Evolutionary conservation across 2,113 vertebrate species (phyloP), one percentile per base, ranked within the genome.

Genomic region (Piaya cayana): DNA sequence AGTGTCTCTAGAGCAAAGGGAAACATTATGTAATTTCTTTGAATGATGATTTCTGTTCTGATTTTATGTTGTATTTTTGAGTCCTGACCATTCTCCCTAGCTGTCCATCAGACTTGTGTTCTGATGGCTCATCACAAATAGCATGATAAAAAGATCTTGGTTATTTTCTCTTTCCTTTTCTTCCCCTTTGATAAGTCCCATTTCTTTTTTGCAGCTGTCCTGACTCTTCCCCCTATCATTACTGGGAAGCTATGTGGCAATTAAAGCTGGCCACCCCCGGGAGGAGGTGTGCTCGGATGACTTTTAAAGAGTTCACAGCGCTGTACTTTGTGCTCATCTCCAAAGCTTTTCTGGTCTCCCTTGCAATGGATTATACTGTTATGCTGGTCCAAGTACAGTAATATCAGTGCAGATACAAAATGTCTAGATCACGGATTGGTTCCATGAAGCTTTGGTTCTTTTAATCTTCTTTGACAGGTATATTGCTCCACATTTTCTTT

Each of bases 171-270:
- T 75, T 83, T 59, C 21, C 26, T 26, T 75, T 68, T 69, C 17
- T 15, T 9, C 49, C n/a, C 20, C 21, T 85, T 79, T 56, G 74
- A 96, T 77, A 79, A 72, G 12, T 85, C 94, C 94, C 60, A 49
- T 71, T 86, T 77, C 58, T 77, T 96, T 93, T 79, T 70, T 90
- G 82, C 67, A 86, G 87, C 94, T 97, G 93, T 72, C 87, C 91
- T 63, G 45, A 64, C 87, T 85, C 21, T 77, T 53, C 34, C 45
- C 63, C 68, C 71, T 90, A 12, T 95, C 78, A 90, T 94, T 95
- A 87, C 18, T 37, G 68, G 55, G 84, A 92, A 91, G 92, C 93
- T 82, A 82, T 62, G 75, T 91, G 94, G 91, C 91, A 94, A 92
- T 95, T 95, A 94, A 83, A 86, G 93, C 81, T 71, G 93, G 76